These are phyloP conservation scores for Cladorhizidae sp. DNA, from an alignment of 37 sponge, comb jelly and placozoan species.

Conservation along the genomic window DNA sequence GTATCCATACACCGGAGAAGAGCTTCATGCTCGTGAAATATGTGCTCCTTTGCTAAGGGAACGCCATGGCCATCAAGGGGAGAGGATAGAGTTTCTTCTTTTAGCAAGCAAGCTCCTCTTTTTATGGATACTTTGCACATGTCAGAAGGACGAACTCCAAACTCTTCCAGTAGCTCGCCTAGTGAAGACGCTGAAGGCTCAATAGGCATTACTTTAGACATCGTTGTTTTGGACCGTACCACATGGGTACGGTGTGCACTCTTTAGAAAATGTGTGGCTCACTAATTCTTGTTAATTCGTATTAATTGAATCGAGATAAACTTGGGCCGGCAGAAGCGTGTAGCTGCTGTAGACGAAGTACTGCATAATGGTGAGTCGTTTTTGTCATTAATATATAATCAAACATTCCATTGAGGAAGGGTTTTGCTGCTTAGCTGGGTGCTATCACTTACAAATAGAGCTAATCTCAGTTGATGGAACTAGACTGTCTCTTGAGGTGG, in stretches of 20 bases:
- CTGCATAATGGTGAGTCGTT: too few relatives aligned
- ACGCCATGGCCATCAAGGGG: background rate
- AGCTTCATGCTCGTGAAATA: background rate
- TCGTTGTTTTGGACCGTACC: background rate
- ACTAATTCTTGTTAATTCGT: too few relatives aligned
- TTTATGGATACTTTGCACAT: background rate
- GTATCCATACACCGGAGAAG: background rate
- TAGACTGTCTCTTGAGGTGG: too few relatives aligned
- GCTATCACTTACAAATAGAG: too few relatives aligned
- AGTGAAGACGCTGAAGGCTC: background rate
- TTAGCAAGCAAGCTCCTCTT: background rate
- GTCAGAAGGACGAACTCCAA: background rate
- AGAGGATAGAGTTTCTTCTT: background rate
- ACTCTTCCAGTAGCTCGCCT: constrained; percentile 2
- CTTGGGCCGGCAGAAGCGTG: too few relatives aligned
- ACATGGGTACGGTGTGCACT: constrained; percentile 9
- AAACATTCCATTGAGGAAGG: too few relatives aligned
- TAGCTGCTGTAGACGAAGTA: too few relatives aligned
- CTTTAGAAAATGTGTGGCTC: background rate
- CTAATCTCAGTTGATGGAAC: too few relatives aligned
- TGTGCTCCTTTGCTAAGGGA: background rate
- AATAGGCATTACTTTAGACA: background rate
- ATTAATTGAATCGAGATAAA: background rate
- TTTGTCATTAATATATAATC: too few relatives aligned
- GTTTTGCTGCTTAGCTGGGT: too few relatives aligned